Evolutionary conservation across 1,140 invertebrate genomes (phyloP), one percentile per base, ranked within the genome.

Genomic region (Sycophaga agraensis): DNA sequence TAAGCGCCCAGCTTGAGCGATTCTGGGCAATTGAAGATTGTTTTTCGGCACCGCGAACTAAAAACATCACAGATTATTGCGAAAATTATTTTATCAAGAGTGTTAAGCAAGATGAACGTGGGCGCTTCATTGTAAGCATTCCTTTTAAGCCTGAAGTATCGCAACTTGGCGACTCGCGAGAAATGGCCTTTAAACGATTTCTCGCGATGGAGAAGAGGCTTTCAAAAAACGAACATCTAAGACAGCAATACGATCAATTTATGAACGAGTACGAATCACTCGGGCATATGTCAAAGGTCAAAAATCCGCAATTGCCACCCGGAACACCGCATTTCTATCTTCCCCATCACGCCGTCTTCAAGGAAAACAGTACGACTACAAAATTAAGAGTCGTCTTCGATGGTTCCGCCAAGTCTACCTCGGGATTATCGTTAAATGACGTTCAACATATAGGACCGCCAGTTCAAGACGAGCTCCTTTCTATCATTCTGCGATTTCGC

Each of bases 281-380:
- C 2, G 71, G 71, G 26, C 77, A 79, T 60, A 77, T 81, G 48
- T 6, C 31, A 6, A 11, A 34, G 11, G 11, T 34, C 31, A 5
- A 5, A 5, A 11, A 34, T 34, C 31, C 31, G 11, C 5, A 34
- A 34, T 21, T 40, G 59, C 14, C 14, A 17, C 56, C 14, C 4
- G 28, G 35, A 3, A 22, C 2, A 40, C n/a, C n/a, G 37, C 7
- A 58, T 53, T n/a, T 53, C 57, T 80, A 79, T 68, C 46, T 82
- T 9, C 77, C 80, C 4, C 82, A 83, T 68, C 79, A 81, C 46
- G 61, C 67, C 6, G 74, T 83, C 0, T 22, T 77, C 4, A 70
- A 71, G 22, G 66, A 68, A 16, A 63, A 68, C 4, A 70, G 59
- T 1, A 51, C 49, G 0, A 73, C 74, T 0, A 78, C 73, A 2